phyloP scores from a whole-genome alignment of 2,797 vertebrate genomes.

The Amniataba percoides region DNA sequence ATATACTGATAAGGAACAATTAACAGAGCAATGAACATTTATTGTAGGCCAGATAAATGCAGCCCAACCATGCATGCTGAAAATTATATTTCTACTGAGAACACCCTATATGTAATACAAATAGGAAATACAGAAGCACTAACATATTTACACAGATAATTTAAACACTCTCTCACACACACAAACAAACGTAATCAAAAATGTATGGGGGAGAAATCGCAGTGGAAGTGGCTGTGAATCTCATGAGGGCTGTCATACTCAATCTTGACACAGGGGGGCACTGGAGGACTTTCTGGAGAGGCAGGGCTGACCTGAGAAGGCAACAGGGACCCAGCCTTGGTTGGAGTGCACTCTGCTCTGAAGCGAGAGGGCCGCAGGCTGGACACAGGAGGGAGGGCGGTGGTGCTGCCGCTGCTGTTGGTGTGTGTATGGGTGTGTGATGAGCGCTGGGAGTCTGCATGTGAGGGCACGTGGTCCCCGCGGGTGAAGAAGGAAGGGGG shows the following conservation, averaged over 20 bases:
- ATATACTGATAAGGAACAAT: constrained; percentile 12
- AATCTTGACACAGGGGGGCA: constrained; percentile 75
- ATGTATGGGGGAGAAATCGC: constrained; percentile 85
- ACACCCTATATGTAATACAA: constrained; percentile 30
- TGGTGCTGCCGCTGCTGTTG: constrained; percentile 13
- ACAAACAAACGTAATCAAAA: constrained; percentile 75
- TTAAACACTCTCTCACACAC: constrained; percentile 14
- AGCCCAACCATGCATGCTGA: constrained; percentile 24
- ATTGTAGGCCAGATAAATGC: constrained; percentile 53
- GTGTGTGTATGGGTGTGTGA: constrained; percentile 58
- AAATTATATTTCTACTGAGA: constrained; percentile 32
- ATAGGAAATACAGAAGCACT: constrained; percentile 34
- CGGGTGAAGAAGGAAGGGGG: constrained; percentile 55
- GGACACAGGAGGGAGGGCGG: constrained; percentile 74
- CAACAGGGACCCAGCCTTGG: constrained; percentile 44
- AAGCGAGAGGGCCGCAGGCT: constrained; percentile 58
- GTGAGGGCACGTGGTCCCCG: constrained; percentile 49
- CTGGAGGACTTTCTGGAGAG: constrained; percentile 71
- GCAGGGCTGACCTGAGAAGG: constrained; percentile 65
- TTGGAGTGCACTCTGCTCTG: constrained; percentile 58
- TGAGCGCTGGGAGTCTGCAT: constrained; percentile 45
- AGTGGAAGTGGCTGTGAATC: constrained; percentile 85
- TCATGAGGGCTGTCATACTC: constrained; percentile 79
- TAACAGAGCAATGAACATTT: constrained; percentile 52
- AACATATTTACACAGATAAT: constrained; percentile 25